Evolutionary conservation across 2,888 invertebrate genomes (phyloP).

Genomic region (Epinotia ramella): DNA sequence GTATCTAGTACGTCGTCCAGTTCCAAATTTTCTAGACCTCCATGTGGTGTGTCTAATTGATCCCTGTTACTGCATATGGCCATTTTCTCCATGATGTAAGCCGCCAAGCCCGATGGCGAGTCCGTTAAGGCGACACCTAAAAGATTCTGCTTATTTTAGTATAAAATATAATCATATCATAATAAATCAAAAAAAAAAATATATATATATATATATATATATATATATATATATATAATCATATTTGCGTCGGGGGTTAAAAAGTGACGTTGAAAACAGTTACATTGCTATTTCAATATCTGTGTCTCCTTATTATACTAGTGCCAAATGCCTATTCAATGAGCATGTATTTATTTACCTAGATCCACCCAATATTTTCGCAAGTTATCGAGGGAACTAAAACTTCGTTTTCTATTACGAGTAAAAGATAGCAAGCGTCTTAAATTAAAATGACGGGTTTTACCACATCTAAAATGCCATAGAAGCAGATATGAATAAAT

Average conservation of each 20-base stretch:
- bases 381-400: background rate
- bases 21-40: slow-evolving; percentile 87
- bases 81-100: slow-evolving; percentile 96
- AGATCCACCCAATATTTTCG: background rate
- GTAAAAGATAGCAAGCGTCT: too few species aligned
- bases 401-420: background rate
- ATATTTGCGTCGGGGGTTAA: too few species aligned
- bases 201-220: too few species aligned
- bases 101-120: slow-evolving; percentile 93
- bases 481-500: too few species aligned
- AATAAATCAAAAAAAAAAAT: too few species aligned
- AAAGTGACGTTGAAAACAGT: background rate
- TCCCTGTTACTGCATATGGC: slow-evolving; percentile 87
- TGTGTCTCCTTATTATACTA: background rate
- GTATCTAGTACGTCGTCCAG: slow-evolving; percentile 92
- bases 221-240: too few species aligned
- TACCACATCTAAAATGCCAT: too few species aligned
- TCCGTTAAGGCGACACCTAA: slow-evolving; percentile 89
- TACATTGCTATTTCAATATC: background rate
- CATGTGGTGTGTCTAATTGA: slow-evolving; percentile 85
- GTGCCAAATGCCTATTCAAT: background rate
- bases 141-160: slow-evolving; percentile 48
- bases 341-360: too few species aligned
- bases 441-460: too few species aligned
- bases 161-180: background rate